phyloP scores from a whole-genome alignment of 2,797 vertebrate genomes.

The Manis javanica region DNA sequence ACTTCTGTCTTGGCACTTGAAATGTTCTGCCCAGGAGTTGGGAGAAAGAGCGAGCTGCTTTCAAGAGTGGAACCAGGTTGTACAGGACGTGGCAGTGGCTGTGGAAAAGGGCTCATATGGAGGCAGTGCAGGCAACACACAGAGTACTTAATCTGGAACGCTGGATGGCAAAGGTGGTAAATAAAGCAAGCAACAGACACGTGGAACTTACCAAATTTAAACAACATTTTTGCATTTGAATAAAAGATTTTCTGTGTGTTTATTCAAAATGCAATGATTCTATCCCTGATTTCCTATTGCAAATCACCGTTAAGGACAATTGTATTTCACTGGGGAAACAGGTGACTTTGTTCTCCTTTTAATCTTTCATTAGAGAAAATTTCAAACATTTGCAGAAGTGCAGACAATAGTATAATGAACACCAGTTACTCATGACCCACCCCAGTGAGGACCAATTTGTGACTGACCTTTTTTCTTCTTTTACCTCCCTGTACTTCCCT shows the following conservation, averaged over 20 bases:
- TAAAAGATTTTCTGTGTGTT: neutral
- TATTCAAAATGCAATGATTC: constrained; percentile 2
- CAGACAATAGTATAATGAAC: neutral
- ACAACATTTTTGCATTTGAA: neutral
- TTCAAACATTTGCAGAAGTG: neutral
- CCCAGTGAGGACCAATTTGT: neutral
- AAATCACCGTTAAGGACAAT: neutral
- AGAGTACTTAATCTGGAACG: neutral
- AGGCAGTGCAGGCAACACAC: neutral
- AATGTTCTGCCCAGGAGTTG: neutral
- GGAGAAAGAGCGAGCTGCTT: neutral
- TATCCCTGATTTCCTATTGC: neutral
- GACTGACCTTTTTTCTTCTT: neutral
- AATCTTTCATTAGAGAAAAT: constrained; percentile 14
- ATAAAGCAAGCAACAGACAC: neutral
- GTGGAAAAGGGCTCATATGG: neutral
- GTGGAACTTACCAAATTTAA: neutral
- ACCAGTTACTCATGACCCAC: too few species aligned
- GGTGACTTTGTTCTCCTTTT: neutral
- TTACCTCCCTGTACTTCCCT: neutral
- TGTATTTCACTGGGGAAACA: neutral
- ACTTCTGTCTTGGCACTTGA: neutral
- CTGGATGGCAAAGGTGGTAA: neutral
- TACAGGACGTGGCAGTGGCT: neutral
- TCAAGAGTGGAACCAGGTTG: neutral